Conservation (phyloP, 30 jellyfish, hydroid and myxozoan species). For the Sanderia malayensis region DNA sequence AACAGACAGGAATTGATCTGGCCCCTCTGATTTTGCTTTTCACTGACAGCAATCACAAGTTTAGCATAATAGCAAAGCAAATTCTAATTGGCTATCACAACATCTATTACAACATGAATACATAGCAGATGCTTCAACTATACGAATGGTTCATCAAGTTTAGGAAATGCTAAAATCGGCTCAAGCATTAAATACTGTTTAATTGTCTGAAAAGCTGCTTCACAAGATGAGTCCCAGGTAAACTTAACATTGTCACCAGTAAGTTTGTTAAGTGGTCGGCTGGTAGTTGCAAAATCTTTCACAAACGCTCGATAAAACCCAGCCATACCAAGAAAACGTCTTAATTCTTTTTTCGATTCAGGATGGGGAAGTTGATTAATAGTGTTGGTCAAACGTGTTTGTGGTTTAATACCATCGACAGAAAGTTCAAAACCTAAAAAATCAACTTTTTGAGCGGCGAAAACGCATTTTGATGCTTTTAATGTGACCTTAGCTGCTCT, state of each 20-base stretch:
- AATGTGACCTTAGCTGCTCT: no score
- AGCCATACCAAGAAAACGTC: slow-evolving; percentile 28
- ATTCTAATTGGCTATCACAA: no score
- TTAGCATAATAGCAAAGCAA: no score
- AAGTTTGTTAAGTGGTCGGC: slow-evolving; percentile 28
- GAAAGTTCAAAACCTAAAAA: slow-evolving; percentile 36
- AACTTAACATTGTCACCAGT: slow-evolving; percentile 27
- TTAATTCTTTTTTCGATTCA: slow-evolving; percentile 9
- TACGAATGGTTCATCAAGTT: slow-evolving; percentile 13
- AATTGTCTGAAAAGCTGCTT: slow-evolving; percentile 19
- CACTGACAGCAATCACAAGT: no score
- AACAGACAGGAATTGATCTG: no score
- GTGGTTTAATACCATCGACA: slow-evolving; percentile 28
- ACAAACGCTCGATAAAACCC: slow-evolving; percentile 29
- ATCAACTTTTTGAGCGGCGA: no score
- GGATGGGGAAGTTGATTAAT: slow-evolving; percentile 14
- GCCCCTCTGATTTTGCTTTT: no score
- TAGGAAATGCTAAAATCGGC: slow-evolving; percentile 17
- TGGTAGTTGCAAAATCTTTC: slow-evolving; percentile 12
- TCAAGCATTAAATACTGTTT: not conserved
- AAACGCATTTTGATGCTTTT: no score
- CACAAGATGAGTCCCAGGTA: slow-evolving; percentile 12
- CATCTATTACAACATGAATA: no score
- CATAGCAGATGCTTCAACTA: no score
- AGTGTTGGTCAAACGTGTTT: slow-evolving; percentile 18